Conservation (phyloP, 2,888 invertebrate genomes). For the Blastobasis adustella region DNA sequence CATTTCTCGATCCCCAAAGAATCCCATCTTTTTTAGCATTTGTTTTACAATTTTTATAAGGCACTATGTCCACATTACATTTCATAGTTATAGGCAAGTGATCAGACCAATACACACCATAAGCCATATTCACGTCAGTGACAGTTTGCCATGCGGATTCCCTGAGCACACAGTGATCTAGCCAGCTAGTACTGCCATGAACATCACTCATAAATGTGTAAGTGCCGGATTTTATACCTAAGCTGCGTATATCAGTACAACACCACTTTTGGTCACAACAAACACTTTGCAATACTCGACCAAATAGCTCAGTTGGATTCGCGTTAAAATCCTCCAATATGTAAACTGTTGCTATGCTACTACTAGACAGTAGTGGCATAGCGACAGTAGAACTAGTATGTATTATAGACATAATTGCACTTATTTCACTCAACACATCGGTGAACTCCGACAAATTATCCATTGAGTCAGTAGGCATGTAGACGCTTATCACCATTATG, state of each 20-base stretch:
- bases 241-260: neutral
- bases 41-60: no score
- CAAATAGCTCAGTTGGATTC: neutral
- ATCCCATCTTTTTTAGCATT: no score
- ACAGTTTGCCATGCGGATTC: neutral
- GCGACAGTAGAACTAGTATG: no score
- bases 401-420: neutral
- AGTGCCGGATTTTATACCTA: neutral
- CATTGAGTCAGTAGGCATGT: neutral
- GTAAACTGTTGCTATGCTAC: neutral
- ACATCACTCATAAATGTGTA: neutral
- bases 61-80: no score
- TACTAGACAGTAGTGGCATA: no score
- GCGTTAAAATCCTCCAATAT: neutral
- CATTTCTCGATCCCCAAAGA: no score
- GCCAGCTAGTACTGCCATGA: neutral
- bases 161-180: neutral
- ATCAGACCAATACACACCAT: conserved; percentile 1
- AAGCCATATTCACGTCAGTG: neutral
- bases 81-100: neutral
- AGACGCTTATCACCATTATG: neutral
- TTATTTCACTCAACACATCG: neutral
- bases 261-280: neutral
- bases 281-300: neutral
- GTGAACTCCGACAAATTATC: conserved; percentile 1